Conservation (phyloP, 2,113 vertebrate species). For the Ivindomyrus marchei region DNA sequence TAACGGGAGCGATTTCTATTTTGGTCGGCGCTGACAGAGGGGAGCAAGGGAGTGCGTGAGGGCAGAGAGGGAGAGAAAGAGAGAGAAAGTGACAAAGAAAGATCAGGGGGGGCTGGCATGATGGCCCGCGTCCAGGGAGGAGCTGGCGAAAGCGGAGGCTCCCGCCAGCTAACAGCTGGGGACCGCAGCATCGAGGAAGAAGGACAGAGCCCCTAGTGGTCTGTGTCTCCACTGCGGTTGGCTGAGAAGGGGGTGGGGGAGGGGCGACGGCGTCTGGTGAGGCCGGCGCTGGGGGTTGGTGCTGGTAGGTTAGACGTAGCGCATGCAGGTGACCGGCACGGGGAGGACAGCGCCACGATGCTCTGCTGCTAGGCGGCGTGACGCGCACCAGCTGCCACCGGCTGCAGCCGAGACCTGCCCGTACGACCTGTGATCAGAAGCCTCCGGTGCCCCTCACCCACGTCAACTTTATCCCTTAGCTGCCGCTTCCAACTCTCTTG, state of each 20-base stretch:
- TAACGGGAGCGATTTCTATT: slow-evolving; percentile 32
- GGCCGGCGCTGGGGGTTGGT: not conserved
- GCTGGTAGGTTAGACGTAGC: slow-evolving; percentile 1
- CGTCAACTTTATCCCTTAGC: not conserved
- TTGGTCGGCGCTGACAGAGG: slow-evolving; percentile 25
- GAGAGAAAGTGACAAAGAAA: slow-evolving; percentile 17
- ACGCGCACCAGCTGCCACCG: not conserved
- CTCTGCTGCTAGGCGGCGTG: not conserved
- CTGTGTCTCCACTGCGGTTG: slow-evolving; percentile 18
- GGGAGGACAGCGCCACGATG: not conserved
- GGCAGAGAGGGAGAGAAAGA: slow-evolving; percentile 20
- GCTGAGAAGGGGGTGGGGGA: slow-evolving; percentile 21
- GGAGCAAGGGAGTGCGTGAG: not conserved
- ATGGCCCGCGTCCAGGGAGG: slow-evolving; percentile 46
- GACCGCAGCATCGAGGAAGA: slow-evolving; percentile 39
- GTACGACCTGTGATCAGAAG: not conserved
- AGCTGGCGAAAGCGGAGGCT: slow-evolving; percentile 33
- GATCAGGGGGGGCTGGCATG: not conserved
- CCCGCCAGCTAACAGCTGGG: slow-evolving; percentile 52
- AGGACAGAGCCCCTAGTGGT: slow-evolving; percentile 36
- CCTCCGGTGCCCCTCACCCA: not conserved
- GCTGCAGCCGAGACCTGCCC: not conserved
- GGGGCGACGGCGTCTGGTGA: slow-evolving; percentile 15
- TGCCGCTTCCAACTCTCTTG: not conserved
- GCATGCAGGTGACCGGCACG: not conserved